phyloP scores from a whole-genome alignment of 2,797 vertebrate genomes.

The Netta rufina region DNA sequence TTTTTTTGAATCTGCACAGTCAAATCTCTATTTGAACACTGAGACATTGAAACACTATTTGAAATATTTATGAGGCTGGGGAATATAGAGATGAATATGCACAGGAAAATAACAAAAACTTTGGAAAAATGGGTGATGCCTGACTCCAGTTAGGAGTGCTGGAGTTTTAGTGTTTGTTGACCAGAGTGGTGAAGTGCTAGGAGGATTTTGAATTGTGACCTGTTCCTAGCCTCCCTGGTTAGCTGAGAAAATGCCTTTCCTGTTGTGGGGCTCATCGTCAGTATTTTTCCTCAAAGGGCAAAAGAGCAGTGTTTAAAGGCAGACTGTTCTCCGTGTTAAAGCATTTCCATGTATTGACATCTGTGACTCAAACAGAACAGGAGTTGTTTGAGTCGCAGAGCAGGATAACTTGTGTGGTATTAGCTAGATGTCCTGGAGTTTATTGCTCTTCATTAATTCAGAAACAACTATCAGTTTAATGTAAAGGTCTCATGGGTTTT shows the following conservation, averaged over 20 bases:
- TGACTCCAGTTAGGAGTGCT: not conserved
- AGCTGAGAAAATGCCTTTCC: not conserved
- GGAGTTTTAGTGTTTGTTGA: not conserved
- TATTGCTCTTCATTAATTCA: not conserved
- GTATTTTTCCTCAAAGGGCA: not conserved
- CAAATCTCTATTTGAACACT: not conserved
- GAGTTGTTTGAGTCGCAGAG: not conserved
- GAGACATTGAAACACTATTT: not conserved
- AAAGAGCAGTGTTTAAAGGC: not conserved
- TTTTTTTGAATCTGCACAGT: not conserved
- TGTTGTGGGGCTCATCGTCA: not conserved
- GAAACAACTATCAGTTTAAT: not conserved
- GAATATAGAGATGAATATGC: not conserved
- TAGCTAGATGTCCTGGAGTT: not conserved
- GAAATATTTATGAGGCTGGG: not conserved
- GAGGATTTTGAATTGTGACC: not conserved
- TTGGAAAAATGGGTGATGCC: accelerated
- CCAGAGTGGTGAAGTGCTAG: not conserved
- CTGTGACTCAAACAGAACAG: not conserved
- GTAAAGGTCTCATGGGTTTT: not conserved
- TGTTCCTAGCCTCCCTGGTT: not conserved
- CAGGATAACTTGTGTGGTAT: not conserved
- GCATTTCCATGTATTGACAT: not conserved
- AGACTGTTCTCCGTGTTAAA: not conserved
- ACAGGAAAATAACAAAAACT: not conserved